phyloP scores from a whole-genome alignment of 2,113 vertebrate species.

The Copsychus sechellarum region DNA sequence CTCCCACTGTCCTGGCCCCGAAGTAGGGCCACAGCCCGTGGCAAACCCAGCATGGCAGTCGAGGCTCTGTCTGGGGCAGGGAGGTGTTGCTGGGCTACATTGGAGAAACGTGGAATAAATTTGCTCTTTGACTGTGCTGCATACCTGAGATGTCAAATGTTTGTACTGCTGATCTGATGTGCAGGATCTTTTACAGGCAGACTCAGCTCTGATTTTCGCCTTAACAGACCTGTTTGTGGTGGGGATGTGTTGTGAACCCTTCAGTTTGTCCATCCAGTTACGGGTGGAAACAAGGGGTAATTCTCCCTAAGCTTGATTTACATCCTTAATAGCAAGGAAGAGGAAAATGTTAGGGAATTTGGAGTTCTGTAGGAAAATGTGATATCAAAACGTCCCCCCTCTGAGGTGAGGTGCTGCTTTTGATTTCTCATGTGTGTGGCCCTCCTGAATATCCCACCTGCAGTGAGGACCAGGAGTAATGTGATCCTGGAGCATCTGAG shows the following conservation, averaged over 20 bases:
- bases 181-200: background rate
- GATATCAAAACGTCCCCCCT: background rate
- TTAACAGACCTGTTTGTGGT: background rate
- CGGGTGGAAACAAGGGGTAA: background rate
- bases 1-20: background rate
- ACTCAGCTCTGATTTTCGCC: background rate
- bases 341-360: background rate
- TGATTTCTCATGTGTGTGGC: background rate
- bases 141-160: background rate
- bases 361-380: background rate
- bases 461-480: background rate
- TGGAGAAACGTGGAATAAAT: background rate
- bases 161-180: background rate
- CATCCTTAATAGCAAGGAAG: background rate
- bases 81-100: background rate
- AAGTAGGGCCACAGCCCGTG: accelerated
- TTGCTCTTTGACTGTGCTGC: background rate
- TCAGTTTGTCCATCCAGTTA: background rate
- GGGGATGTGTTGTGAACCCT: background rate
- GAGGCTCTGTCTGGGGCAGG: accelerated
- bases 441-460: background rate
- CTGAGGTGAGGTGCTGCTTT: background rate
- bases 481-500: background rate
- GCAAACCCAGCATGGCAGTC: accelerated
- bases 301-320: background rate